A percentile compares a stretch with the other conserved stretches of the same genome.
Evolutionary conservation across 2,888 invertebrate genomes (phyloP).

Genomic region (Caenorhabditis sp.): DNA sequence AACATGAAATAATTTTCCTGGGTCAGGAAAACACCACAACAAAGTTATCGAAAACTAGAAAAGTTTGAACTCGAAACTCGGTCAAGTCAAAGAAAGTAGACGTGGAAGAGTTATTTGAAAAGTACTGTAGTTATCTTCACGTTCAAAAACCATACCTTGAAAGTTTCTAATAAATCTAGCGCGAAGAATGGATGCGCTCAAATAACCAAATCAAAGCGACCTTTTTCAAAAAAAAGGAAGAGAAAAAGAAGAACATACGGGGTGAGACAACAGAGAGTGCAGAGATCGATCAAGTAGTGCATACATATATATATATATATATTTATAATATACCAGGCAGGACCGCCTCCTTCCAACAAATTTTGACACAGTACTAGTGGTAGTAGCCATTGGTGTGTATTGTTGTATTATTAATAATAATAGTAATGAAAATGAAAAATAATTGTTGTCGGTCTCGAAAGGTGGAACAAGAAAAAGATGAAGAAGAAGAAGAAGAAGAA

Average conservation of each 20-base stretch:
- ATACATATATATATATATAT: neutral
- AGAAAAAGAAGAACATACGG: neutral
- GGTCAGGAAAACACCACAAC: too few species aligned
- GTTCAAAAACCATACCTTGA: neutral
- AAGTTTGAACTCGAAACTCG: too few species aligned
- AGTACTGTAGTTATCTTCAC: too few species aligned
- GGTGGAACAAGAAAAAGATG: too few species aligned
- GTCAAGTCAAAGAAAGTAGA: too few species aligned
- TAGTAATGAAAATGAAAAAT: too few species aligned
- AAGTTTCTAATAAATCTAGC: neutral
- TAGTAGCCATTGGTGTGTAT: neutral
- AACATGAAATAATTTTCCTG: too few species aligned
- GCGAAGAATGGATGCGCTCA: neutral
- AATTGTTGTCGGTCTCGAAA: neutral
- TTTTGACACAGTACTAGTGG: neutral
- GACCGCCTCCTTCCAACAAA: neutral
- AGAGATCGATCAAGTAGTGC: conserved; percentile 1
- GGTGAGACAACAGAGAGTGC: neutral
- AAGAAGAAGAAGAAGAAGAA: too few species aligned
- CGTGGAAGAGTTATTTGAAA: too few species aligned
- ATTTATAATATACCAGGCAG: neutral
- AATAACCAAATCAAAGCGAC: conserved; percentile 1
- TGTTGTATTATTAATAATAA: neutral
- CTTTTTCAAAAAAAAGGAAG: conserved; percentile 1
- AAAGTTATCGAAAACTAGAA: too few species aligned